These are phyloP conservation scores for Herminia tarsipennalis DNA, from an alignment of 2,888 invertebrate species.

Conservation along the genomic window DNA sequence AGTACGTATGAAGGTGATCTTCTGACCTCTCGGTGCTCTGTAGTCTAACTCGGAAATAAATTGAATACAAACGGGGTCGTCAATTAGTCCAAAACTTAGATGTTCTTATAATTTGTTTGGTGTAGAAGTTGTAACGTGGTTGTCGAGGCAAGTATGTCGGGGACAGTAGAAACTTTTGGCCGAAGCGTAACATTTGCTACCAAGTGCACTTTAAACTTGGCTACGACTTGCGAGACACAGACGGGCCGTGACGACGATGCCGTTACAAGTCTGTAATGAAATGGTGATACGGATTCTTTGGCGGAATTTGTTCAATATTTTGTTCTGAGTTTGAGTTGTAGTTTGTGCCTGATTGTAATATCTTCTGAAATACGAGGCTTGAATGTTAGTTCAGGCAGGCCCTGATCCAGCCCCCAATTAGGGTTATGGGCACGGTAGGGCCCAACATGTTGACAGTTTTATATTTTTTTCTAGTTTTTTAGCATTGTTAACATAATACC, in stretches of 20 bases:
- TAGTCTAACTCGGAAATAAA: no score
- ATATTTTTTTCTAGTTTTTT: no score
- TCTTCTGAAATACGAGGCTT: no score
- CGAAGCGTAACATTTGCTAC: slow-evolving; percentile 51
- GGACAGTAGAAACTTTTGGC: slow-evolving; percentile 34
- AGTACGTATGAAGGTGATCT: no score
- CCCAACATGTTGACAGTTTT: no score
- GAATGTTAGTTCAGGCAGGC: no score
- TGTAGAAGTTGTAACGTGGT: slow-evolving; percentile 19
- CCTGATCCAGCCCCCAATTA: no score
- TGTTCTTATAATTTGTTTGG: slow-evolving; percentile 37
- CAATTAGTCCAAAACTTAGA: slow-evolving; percentile 34
- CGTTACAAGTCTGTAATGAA: slow-evolving; percentile 20
- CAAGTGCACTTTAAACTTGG: slow-evolving; percentile 60
- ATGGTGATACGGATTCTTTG: background rate
- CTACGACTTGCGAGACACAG: slow-evolving; percentile 43
- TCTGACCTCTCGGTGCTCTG: no score
- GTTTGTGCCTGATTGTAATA: no score
- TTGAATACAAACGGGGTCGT: slow-evolving; percentile 10
- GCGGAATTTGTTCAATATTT: background rate
- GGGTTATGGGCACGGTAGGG: no score
- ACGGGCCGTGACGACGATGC: slow-evolving; percentile 25
- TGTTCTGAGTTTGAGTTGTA: no score
- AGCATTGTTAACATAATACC: no score
- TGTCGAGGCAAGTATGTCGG: slow-evolving; percentile 31